Percentiles rank a stretch among this genome's conserved stretches.
These are phyloP conservation scores for Percina caprodes DNA, from an alignment of 2,113 vertebrate genomes.

Conservation along the genomic window DNA sequence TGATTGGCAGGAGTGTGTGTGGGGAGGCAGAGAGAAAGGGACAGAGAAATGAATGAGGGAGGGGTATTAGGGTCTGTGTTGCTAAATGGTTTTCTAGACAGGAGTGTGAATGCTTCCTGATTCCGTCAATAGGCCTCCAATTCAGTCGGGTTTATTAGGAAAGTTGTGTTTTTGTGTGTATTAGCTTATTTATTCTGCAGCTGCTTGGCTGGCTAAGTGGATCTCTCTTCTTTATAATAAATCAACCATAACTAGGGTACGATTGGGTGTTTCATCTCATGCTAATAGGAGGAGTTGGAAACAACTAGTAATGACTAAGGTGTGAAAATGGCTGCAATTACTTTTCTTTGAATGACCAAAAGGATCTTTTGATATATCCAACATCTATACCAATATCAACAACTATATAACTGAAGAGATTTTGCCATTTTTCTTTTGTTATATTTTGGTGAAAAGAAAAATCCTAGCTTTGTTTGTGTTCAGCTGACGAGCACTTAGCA, in stretches of 20 bases:
- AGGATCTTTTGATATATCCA: not conserved
- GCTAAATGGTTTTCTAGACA: slow-evolving; percentile 67
- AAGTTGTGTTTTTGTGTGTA: slow-evolving; percentile 25
- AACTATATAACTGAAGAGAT: not conserved
- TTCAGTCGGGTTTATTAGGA: slow-evolving; percentile 48
- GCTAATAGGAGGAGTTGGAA: not conserved
- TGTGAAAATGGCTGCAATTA: not conserved
- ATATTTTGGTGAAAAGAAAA: not conserved
- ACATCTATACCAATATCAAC: too few species aligned
- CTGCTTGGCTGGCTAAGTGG: slow-evolving; percentile 2
- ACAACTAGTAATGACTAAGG: not conserved
- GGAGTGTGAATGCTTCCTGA: slow-evolving; percentile 61
- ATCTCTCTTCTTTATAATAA: slow-evolving; percentile 6
- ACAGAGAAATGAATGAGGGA: slow-evolving; percentile 43
- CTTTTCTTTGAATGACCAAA: not conserved
- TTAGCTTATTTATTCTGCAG: not conserved
- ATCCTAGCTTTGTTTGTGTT: not conserved
- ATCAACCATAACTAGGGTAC: not conserved
- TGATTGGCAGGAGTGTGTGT: slow-evolving; percentile 9
- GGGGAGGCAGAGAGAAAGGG: slow-evolving; percentile 15
- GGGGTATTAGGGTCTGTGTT: slow-evolving; percentile 36
- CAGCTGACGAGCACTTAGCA: not conserved
- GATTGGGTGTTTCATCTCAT: not conserved
- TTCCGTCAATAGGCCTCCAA: slow-evolving; percentile 51
- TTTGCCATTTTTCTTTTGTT: not conserved